Evolutionary conservation across 2,113 vertebrate species (phyloP).

Genomic region (Corythornis madagascariensis): DNA sequence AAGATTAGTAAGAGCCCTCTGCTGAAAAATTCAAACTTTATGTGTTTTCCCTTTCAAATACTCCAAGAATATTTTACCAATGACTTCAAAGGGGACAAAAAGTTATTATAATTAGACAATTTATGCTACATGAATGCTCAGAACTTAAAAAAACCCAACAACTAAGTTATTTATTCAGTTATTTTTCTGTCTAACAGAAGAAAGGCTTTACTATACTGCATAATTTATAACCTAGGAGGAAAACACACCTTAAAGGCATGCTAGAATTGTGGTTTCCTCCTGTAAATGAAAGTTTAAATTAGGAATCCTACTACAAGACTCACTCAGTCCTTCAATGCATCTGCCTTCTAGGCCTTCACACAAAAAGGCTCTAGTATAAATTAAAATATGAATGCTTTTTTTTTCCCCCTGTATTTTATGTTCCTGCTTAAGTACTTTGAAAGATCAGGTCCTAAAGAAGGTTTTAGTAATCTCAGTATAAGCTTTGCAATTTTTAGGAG

Average conservation of each 20-base stretch:
- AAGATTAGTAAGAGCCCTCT: slow-evolving; percentile 10
- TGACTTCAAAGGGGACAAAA: neutral
- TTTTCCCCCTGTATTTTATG: neutral
- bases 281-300: neutral
- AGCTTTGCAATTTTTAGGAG: neutral
- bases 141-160: neutral
- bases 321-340: neutral
- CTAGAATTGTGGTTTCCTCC: neutral
- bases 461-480: neutral
- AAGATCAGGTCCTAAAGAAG: neutral
- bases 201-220: neutral
- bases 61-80: neutral
- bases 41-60: slow-evolving; percentile 21
- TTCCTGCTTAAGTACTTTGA: neutral
- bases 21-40: slow-evolving; percentile 11
- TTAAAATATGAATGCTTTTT: neutral
- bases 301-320: neutral
- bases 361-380: neutral
- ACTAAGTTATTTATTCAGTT: slow-evolving; percentile 22
- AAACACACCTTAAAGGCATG: neutral
- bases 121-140: neutral
- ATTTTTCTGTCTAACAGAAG: neutral
- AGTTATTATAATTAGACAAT: neutral
- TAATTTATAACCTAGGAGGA: slow-evolving; percentile 14
- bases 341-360: neutral